Base-by-base conservation (phyloP, 2,113 vertebrate species). In the Embiotoca jacksoni region DNA sequence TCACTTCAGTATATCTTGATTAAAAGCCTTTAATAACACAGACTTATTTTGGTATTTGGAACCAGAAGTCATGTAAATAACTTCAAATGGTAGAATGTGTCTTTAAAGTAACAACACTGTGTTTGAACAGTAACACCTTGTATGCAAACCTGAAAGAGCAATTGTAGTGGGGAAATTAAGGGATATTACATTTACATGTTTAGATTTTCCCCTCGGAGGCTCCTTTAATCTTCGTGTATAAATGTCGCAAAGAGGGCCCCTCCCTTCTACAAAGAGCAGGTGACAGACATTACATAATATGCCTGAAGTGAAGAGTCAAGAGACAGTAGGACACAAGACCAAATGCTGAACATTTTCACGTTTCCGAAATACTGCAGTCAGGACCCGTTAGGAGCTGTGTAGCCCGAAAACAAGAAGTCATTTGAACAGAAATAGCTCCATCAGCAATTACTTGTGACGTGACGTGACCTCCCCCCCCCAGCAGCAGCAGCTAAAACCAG, bases 281-380 rank as follows among this genome's bases (percentile, higher is more conserved):
- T 67, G 75, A 76, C 9, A 41, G 16, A 35, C 16, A 72, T 73
- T 78, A 67, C 73, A 79, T 73, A 75, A 82, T 41, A 32, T 44
- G 11, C 13, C 15, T 66, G 15, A 8, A 54, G 31, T 32, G 33
- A 59, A 72, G 35, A 52, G 16, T 23, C 33, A 41, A 9, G 33
- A 54, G 2, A 71, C n/a, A 52, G 41, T 2, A 15, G 32, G 61
- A 60, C 64, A 39, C 7, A 3, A 31, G 0, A 13, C 37, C 23
- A 65, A 23, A 47, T 10, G 10, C 1, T 33, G 15, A 9, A 10
- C 14, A 16, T 30, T 60, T 41, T 30, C 4, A 54, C 39, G 5
- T 30, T 36, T 64, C n/a, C 39, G 0, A 56, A 37, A 58, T 6
- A 32, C 2, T 14, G 16, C 41, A 44, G 41, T 44, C 2, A 4